A percentile compares a stretch with the other conserved stretches of the same genome.
phyloP scores from a whole-genome alignment of 2,113 vertebrate species.

The Octodon degus region DNA sequence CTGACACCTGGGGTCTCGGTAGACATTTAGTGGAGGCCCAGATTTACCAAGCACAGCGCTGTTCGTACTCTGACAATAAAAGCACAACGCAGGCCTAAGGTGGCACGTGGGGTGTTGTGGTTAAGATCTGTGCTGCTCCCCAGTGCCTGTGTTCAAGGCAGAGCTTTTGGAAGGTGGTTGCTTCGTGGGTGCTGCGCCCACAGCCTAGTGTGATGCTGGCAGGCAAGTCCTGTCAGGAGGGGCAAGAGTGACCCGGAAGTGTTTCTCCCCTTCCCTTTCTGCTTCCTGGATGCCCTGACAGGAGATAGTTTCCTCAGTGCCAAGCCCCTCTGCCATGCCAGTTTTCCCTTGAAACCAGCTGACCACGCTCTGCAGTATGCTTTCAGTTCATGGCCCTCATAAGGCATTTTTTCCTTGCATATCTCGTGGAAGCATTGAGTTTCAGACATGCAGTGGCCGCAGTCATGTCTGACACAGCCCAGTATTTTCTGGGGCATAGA shows the following conservation, averaged over 20 bases:
- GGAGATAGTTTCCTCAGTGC: neutral
- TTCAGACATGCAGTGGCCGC: neutral
- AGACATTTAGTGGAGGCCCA: no score
- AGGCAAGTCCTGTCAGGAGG: neutral
- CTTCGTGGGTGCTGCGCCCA: neutral
- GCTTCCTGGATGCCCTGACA: neutral
- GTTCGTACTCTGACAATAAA: neutral
- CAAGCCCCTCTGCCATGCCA: neutral
- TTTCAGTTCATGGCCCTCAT: no score
- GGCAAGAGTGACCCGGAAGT: neutral
- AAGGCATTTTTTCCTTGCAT: fast-evolving
- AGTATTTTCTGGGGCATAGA: neutral
- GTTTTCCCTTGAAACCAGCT: neutral
- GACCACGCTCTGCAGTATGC: neutral
- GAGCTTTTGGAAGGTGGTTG: neutral
- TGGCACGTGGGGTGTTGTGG: neutral
- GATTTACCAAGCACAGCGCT: neutral
- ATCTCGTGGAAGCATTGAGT: neutral
- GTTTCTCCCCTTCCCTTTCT: neutral
- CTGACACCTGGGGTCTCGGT: neutral
- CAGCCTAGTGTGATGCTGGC: neutral
- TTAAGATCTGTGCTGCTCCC: neutral
- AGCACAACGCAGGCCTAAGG: neutral
- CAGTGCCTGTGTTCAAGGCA: neutral
- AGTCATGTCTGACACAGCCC: no score